phyloP scores from a whole-genome alignment of 1,140 invertebrate species.

The Habropoda laboriosa region DNA sequence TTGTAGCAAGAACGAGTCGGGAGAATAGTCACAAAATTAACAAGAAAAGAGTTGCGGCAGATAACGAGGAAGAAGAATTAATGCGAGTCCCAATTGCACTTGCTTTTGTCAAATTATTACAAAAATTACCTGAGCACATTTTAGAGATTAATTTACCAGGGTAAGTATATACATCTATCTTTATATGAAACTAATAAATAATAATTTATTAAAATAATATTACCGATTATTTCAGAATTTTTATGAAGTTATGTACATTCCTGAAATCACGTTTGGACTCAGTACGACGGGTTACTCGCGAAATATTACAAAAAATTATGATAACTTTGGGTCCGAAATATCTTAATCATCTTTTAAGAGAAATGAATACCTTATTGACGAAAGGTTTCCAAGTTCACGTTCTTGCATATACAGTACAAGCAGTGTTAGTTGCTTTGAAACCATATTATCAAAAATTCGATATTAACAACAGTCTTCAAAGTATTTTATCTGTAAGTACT shows the following conservation, averaged over 20 bases:
- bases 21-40: conserved; percentile 92
- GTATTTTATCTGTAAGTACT: conserved; percentile 88
- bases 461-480: conserved; percentile 89
- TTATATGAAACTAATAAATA: background rate
- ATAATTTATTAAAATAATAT: conserved; percentile 3
- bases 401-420: conserved; percentile 93
- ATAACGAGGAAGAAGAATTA: conserved; percentile 94
- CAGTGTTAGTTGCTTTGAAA: conserved; percentile 89
- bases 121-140: conserved; percentile 90
- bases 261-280: conserved; percentile 94
- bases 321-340: conserved; percentile 91
- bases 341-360: conserved; percentile 89
- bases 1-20: conserved; percentile 88
- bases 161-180: conserved; percentile 80
- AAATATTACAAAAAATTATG: conserved; percentile 95
- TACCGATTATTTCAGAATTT: conserved; percentile 85
- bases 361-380: conserved; percentile 90
- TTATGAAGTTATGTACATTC: conserved; percentile 94
- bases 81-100: conserved; percentile 94
- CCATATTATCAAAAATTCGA: conserved; percentile 86
- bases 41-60: conserved; percentile 84
- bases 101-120: conserved; percentile 95
- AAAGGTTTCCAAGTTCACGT: conserved; percentile 97
- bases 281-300: conserved; percentile 91
- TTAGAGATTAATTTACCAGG: conserved; percentile 90